Conservation (phyloP, 2,797 vertebrate genomes). For the Molossus alvarezi region DNA sequence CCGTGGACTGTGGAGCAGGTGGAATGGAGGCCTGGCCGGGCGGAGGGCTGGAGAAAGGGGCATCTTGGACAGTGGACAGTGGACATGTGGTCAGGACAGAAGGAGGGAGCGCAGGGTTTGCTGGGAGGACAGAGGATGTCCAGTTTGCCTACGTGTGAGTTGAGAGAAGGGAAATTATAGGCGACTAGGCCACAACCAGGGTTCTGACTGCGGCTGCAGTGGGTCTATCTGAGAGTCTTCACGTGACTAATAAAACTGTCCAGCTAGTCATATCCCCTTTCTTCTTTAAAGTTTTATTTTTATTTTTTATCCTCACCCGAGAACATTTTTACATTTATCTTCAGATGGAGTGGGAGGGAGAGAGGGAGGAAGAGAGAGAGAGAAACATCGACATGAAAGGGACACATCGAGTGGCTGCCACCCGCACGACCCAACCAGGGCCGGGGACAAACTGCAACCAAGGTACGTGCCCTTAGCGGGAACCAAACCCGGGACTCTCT, state of each 20-base stretch:
- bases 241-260: background rate
- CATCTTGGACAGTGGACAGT: background rate
- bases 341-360: no score
- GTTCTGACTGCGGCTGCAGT: fast-evolving
- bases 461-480: no score
- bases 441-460: no score
- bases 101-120: background rate
- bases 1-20: background rate
- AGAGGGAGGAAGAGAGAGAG: no score
- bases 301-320: no score
- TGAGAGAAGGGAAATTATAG: background rate
- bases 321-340: no score
- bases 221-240: background rate
- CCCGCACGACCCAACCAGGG: no score
- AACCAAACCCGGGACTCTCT: no score
- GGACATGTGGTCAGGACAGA: background rate
- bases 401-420: no score
- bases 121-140: background rate
- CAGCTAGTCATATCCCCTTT: background rate
- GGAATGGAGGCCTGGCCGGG: background rate
- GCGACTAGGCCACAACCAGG: background rate
- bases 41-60: background rate
- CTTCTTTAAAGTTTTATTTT: background rate
- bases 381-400: no score
- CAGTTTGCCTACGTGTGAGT: background rate